Conservation (phyloP, 2,113 vertebrate species). For the Daubentonia madagascariensis region DNA sequence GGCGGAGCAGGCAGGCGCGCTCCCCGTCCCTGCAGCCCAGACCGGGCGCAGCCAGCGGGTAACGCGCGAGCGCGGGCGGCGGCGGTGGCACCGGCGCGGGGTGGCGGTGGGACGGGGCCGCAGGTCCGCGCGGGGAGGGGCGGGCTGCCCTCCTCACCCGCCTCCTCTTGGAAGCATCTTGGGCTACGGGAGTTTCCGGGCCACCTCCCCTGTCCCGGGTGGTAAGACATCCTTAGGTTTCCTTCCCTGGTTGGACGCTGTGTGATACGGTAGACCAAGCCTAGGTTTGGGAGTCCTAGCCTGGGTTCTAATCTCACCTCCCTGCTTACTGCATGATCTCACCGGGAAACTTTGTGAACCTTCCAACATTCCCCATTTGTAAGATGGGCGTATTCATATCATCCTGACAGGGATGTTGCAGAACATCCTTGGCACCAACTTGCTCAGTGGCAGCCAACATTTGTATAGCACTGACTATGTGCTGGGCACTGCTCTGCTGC, state of each 20-base stretch:
- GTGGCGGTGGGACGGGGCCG: fast-evolving
- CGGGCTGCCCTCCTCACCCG: neutral
- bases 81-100: no score
- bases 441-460: neutral
- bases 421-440: neutral
- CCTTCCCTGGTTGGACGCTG: neutral
- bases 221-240: neutral
- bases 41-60: neutral
- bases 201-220: neutral
- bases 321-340: neutral
- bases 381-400: neutral
- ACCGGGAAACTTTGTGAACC: neutral
- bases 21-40: conserved; percentile 18
- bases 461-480: fast-evolving
- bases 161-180: neutral
- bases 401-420: neutral
- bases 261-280: neutral
- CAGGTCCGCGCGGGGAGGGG: neutral
- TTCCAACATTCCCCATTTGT: neutral
- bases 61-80: neutral
- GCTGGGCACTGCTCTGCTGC: neutral
- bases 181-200: neutral
- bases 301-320: neutral
- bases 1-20: neutral
- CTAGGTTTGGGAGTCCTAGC: neutral